These are phyloP conservation scores for Autographa gamma DNA, from an alignment of 2,888 invertebrate species.

Conservation along the genomic window DNA sequence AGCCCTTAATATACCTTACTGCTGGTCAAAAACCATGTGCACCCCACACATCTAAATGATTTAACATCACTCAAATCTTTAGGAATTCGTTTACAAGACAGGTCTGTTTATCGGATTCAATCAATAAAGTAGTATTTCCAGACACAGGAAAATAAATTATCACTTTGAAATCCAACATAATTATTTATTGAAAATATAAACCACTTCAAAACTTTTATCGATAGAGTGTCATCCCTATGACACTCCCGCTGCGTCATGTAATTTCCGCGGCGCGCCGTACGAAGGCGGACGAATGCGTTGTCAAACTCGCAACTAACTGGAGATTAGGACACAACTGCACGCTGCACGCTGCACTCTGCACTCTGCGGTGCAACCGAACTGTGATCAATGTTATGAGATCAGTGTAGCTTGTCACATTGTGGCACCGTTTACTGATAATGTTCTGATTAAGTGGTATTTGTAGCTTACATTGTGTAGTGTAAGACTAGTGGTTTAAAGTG, in stretches of 20 bases:
- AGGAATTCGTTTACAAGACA: too few relatives aligned
- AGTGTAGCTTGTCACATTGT: background rate
- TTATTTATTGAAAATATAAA: background rate
- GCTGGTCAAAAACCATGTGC: too few relatives aligned
- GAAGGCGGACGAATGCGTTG: slow-evolving; percentile 69
- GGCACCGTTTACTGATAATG: background rate
- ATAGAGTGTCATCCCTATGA: slow-evolving; percentile 24
- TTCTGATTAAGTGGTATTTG: background rate
- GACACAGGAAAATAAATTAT: too few relatives aligned
- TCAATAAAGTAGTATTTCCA: too few relatives aligned
- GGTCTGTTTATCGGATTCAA: too few relatives aligned
- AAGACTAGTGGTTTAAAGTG: too few relatives aligned
- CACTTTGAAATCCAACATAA: background rate
- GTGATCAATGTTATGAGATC: slow-evolving; percentile 41
- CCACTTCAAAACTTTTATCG: slow-evolving; percentile 22
- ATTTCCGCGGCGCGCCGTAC: slow-evolving; percentile 71
- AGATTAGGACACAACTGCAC: slow-evolving; percentile 46
- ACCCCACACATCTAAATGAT: too few relatives aligned
- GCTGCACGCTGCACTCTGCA: background rate
- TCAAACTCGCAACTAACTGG: slow-evolving; percentile 63
- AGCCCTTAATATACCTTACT: too few relatives aligned
- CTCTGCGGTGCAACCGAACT: slow-evolving; percentile 40
- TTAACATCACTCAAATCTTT: too few relatives aligned
- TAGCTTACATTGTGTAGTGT: background rate
- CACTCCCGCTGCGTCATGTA: slow-evolving; percentile 72